phyloP scores from a whole-genome alignment of 2,888 invertebrate genomes.

The Melieria picta region DNA sequence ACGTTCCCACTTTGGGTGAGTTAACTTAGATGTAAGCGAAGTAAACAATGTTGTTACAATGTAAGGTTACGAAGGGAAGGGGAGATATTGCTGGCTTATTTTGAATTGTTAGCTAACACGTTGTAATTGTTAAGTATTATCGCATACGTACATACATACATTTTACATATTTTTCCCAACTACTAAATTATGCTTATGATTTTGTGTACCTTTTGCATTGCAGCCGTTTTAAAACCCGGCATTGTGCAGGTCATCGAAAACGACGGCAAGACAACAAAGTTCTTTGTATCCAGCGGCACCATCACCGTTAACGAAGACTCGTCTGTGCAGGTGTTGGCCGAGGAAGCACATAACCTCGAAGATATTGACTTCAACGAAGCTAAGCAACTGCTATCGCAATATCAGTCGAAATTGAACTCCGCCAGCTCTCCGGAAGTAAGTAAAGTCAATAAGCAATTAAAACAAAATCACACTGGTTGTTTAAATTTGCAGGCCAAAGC shows the following conservation, averaged over 20 bases:
- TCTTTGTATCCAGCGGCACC: conserved; percentile 96
- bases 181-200: background rate
- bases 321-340: conserved; percentile 92
- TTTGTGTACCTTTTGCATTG: conserved; percentile 2
- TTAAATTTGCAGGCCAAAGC: conserved; percentile 74
- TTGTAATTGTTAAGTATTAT: too few species aligned
- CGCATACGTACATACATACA: background rate
- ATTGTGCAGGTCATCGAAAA: conserved; percentile 90
- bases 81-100: too few species aligned
- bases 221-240: conserved; percentile 92
- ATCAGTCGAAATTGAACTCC: conserved; percentile 82
- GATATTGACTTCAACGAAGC: conserved; percentile 83
- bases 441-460: conserved; percentile 6
- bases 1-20: conserved; percentile 87
- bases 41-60: background rate
- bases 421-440: conserved; percentile 83
- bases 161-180: background rate
- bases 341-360: conserved; percentile 92
- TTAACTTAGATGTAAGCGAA: background rate
- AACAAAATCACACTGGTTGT: conserved; percentile 7
- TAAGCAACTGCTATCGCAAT: conserved; percentile 83
- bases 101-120: too few species aligned
- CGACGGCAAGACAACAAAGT: conserved; percentile 84
- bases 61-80: too few species aligned
- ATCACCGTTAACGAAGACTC: conserved; percentile 96